These are phyloP conservation scores for Rhinophrynus dorsalis DNA, from an alignment of 2,797 vertebrate genomes.

Conservation along the genomic window DNA sequence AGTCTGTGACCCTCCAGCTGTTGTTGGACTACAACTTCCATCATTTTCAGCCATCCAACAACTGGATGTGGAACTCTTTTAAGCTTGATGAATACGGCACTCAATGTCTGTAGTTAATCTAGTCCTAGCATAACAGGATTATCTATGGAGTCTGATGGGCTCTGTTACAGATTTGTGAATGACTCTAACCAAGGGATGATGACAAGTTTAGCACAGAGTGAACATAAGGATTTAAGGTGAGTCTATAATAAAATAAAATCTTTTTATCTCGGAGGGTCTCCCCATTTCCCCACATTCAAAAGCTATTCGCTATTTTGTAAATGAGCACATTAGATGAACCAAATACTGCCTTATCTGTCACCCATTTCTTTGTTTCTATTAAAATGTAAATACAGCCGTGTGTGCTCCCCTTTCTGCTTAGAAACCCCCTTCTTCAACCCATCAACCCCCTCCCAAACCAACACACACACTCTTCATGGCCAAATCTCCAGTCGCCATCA, in stretches of 20 bases:
- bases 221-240: neutral
- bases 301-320: constrained; percentile 28
- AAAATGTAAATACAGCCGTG: constrained; percentile 29
- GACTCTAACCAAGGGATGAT: too few species aligned
- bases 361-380: constrained; percentile 24
- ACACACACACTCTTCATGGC: neutral
- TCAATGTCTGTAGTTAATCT: too few species aligned
- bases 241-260: too few species aligned
- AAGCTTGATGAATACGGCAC: too few species aligned
- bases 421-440: neutral
- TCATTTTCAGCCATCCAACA: too few species aligned
- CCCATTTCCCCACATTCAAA: neutral
- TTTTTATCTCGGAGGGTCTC: neutral
- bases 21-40: too few species aligned
- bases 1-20: too few species aligned
- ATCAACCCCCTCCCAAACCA: neutral
- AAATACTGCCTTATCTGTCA: constrained; percentile 35
- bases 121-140: too few species aligned
- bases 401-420: neutral
- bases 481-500: constrained; percentile 37
- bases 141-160: too few species aligned
- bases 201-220: neutral
- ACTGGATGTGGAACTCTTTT: too few species aligned
- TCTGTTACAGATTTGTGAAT: too few species aligned
- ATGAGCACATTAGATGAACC: constrained; percentile 37